A percentile compares a stretch with the other conserved stretches of the same genome.
Conservation (phyloP, 1,140 invertebrate species). For the Babylonia areolata region DNA sequence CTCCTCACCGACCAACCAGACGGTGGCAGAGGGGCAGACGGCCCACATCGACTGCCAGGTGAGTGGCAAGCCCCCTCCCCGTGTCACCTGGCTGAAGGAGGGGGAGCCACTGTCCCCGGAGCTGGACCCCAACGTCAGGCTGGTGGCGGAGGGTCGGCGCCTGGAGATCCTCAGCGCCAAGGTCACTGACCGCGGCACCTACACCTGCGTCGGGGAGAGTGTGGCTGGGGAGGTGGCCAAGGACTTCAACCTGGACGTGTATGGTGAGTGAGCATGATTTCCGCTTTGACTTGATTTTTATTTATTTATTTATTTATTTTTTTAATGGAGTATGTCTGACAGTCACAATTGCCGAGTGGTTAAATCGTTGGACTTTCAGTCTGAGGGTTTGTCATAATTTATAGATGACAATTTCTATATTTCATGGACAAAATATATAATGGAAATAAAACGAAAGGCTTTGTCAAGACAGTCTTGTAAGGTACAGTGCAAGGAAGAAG, state of each 20-base stretch:
- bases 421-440: too few relatives aligned
- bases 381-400: too few relatives aligned
- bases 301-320: too few relatives aligned
- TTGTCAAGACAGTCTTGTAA: too few relatives aligned
- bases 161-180: slow-evolving; percentile 63
- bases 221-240: slow-evolving; percentile 67
- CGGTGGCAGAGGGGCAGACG: slow-evolving; percentile 60
- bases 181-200: slow-evolving; percentile 73
- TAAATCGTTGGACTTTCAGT: too few relatives aligned
- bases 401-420: too few relatives aligned
- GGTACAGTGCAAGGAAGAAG: too few relatives aligned
- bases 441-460: too few relatives aligned
- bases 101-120: slow-evolving; percentile 56
- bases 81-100: slow-evolving; percentile 73
- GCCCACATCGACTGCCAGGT: slow-evolving; percentile 76
- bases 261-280: slow-evolving; percentile 60
- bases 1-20: slow-evolving; percentile 56
- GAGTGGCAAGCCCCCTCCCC: slow-evolving; percentile 74
- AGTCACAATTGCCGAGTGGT: too few relatives aligned
- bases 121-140: slow-evolving; percentile 55
- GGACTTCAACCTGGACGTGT: slow-evolving; percentile 66
- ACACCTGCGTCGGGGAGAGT: slow-evolving; percentile 78
- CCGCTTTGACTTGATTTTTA: too few relatives aligned
- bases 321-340: too few relatives aligned
- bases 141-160: slow-evolving; percentile 61